Evolutionary conservation across 1,140 invertebrate species (phyloP), one percentile per base, ranked within the genome.

Genomic region (Zaprionus africanus): DNA sequence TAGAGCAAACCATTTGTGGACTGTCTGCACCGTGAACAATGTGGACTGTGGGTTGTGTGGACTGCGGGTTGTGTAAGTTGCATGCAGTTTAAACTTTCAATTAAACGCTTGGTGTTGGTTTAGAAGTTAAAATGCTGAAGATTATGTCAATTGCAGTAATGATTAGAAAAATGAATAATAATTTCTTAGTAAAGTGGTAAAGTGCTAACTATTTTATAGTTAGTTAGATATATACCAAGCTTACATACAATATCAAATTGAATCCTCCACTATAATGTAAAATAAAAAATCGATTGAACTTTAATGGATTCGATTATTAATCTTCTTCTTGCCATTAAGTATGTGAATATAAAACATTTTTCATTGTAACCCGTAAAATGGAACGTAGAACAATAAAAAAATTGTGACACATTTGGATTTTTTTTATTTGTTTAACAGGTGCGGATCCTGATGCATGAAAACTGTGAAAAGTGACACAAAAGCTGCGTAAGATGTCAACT

Each of bases 401-500:
- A 43, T 34, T 0, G 5, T 46, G 26, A 22, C 19, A 58, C 53
- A 34, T 65, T 66, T 22, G 1, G 6, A 12, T 9, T 49, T 62
- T 62, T 19, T 0, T 31, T 1, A 56, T 57, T 53, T 66, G 36
- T 43, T 5, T 66, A 53, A 58, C 53, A 67, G 76, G 51, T 63
- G 43, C 43, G 73, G 7, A 34, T 31, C n/a, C 61, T 12, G 26
- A 31, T 19, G n/a, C 12, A 64, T 46, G 46, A 78, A 64, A 71
- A 64, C 79, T 70, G 79, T 75, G 34, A 82, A 60, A 81, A 79
- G 76, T 71, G 66, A 77, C 77, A 60, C 82, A 70, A 71, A 60
- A 81, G 59, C 71, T 87, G 83, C 79, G 80, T 70, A 82, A 82
- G 76, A 82, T 82, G 80, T 82, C 82, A 87, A 63, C 77, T 66